Evolutionary conservation across 2,113 vertebrate genomes (phyloP).

Genomic region (Erpornis zantholeuca): DNA sequence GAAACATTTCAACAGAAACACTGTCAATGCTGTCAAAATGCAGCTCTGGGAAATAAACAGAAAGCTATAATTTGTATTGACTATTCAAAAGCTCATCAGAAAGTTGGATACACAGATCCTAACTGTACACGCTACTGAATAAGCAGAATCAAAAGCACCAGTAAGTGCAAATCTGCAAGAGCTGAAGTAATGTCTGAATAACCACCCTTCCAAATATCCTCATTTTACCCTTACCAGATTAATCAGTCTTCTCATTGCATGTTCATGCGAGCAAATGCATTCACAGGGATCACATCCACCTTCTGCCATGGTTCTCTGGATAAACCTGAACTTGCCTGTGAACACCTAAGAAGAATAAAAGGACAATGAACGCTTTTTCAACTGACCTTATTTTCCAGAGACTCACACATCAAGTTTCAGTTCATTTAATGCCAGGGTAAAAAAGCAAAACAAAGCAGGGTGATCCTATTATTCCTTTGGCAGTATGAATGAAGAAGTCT

Average conservation of each 20-base stretch:
- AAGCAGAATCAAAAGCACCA: constrained; percentile 7
- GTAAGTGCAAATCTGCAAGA: not conserved
- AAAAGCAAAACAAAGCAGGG: constrained; percentile 42
- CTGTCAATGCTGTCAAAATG: not conserved
- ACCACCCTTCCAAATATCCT: not conserved
- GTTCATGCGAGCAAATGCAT: constrained; percentile 94
- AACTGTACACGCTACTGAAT: not conserved
- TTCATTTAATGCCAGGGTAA: constrained; percentile 14
- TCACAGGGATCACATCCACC: constrained; percentile 96
- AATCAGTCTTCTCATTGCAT: constrained; percentile 95
- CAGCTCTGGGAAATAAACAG: not conserved
- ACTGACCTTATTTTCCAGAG: constrained; percentile 46
- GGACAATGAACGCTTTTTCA: constrained; percentile 42
- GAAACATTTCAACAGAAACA: not conserved
- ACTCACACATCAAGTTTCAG: constrained; percentile 42
- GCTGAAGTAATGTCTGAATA: not conserved
- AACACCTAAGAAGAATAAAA: constrained; percentile 64
- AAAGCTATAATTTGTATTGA: not conserved
- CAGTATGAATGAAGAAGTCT: constrained; percentile 42
- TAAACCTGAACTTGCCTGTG: constrained; percentile 47
- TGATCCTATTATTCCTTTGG: constrained; percentile 62
- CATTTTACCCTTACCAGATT: constrained; percentile 86
- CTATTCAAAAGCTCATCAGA: not conserved
- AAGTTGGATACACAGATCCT: not conserved
- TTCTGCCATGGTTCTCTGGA: constrained; percentile 87